phyloP scores from a whole-genome alignment of 2,113 vertebrate genomes.

The Gymnocephalus cernua region DNA sequence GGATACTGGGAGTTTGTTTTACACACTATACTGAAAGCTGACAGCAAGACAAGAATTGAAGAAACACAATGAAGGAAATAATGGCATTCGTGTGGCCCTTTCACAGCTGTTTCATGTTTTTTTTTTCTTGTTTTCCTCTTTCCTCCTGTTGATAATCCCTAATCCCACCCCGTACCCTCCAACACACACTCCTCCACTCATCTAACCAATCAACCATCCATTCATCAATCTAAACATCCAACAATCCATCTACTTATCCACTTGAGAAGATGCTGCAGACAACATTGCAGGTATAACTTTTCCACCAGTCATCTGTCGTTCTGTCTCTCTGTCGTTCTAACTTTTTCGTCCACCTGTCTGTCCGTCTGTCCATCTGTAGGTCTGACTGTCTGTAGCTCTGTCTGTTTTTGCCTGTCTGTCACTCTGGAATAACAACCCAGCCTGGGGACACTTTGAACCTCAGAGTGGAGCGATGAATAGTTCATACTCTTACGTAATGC shows the following conservation, averaged over 20 bases:
- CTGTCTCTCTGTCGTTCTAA: slow-evolving; percentile 48
- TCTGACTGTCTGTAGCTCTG: slow-evolving; percentile 37
- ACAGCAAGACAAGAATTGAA: not conserved
- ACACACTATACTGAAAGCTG: not conserved
- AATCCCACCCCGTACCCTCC: slow-evolving; percentile 11
- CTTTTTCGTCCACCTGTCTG: slow-evolving; percentile 21
- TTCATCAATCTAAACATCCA: slow-evolving; percentile 52
- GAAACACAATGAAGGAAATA: slow-evolving; percentile 37
- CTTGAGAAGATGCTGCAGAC: slow-evolving; percentile 73
- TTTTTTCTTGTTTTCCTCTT: slow-evolving; percentile 73
- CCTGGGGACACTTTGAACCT: slow-evolving; percentile 55
- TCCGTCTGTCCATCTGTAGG: slow-evolving; percentile 16
- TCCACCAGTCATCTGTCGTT: slow-evolving; percentile 64
- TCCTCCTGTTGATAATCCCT: slow-evolving; percentile 54
- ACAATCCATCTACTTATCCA: slow-evolving; percentile 70
- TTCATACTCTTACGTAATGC: slow-evolving; percentile 37
- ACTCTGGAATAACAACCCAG: not conserved
- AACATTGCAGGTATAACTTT: slow-evolving; percentile 81
- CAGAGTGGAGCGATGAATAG: slow-evolving; percentile 60
- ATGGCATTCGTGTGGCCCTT: slow-evolving; percentile 46
- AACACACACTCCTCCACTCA: slow-evolving; percentile 43
- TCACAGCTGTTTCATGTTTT: slow-evolving; percentile 68
- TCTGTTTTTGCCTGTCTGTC: slow-evolving; percentile 46
- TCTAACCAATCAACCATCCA: slow-evolving; percentile 26
- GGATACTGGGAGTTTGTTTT: no score